Percentiles rank a stretch among this genome's conserved stretches.
phyloP scores from a whole-genome alignment of 2,888 invertebrate species.

The Punctoribates punctum region DNA sequence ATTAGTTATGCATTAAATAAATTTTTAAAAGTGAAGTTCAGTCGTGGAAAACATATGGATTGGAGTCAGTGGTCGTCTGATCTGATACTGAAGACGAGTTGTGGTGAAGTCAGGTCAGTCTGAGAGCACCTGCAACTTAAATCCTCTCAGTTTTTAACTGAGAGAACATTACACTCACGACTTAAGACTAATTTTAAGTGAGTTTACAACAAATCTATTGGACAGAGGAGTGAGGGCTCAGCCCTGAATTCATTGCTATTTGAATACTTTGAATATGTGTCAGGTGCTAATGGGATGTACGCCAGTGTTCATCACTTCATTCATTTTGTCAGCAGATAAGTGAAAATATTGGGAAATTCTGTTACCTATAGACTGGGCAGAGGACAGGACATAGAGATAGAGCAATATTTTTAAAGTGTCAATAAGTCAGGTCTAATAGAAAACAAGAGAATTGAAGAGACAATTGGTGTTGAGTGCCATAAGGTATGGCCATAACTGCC shows the following conservation, averaged over 20 bases:
- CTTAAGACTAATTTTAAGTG: no score
- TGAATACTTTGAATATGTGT: no score
- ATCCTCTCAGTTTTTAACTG: no score
- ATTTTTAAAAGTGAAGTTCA: neutral
- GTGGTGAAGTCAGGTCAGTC: no score
- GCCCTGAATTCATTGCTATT: neutral
- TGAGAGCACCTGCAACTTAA: no score
- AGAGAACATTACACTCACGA: no score
- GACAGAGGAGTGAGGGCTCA: no score
- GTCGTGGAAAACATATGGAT: neutral
- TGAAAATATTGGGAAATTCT: neutral
- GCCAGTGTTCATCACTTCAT: constrained; percentile 2
- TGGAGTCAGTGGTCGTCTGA: neutral
- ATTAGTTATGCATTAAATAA: neutral
- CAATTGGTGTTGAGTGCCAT: neutral
- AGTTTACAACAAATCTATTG: no score
- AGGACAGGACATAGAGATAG: neutral
- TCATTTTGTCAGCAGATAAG: constrained; percentile 17
- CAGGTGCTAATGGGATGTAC: neutral
- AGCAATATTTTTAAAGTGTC: constrained; percentile 2
- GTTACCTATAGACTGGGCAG: neutral
- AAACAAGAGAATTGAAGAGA: neutral
- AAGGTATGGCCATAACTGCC: neutral
- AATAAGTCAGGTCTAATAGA: neutral
- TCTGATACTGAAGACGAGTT: neutral